These are phyloP conservation scores for Brotula barbata DNA, from an alignment of 2,797 vertebrate genomes.

Conservation along the genomic window DNA sequence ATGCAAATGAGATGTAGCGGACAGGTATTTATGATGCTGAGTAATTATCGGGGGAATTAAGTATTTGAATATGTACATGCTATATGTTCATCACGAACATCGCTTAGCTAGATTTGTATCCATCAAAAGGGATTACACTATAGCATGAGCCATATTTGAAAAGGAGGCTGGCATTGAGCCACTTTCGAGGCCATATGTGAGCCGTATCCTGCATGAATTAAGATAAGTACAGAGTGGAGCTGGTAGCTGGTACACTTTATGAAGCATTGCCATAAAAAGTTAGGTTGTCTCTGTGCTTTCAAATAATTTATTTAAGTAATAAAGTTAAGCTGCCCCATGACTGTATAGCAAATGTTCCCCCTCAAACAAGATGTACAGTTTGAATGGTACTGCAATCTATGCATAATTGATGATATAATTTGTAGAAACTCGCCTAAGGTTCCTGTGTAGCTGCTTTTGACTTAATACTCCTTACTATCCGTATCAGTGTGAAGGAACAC, in stretches of 20 bases:
- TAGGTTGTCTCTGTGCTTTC: not conserved
- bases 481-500: not conserved
- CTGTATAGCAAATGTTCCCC: not conserved
- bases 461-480: not conserved
- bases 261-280: not conserved
- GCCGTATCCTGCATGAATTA: not conserved
- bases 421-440: not conserved
- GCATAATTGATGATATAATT: not conserved
- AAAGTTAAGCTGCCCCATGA: conserved; percentile 4
- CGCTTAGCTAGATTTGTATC: conserved; percentile 48
- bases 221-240: not conserved
- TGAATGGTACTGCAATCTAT: not conserved
- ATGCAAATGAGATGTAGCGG: conserved; percentile 70
- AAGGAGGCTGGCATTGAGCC: conserved; percentile 14
- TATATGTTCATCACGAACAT: conserved; percentile 62
- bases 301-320: not conserved
- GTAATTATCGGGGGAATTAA: conserved; percentile 71
- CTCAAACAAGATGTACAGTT: not conserved
- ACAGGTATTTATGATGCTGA: conserved; percentile 66
- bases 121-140: conserved; percentile 32
- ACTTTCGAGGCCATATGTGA: conserved; percentile 7
- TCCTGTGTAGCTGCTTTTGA: not conserved
- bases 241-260: not conserved
- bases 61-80: conserved; percentile 54
- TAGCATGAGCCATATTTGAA: conserved; percentile 38